Evolutionary conservation across 2,113 vertebrate species (phyloP).

Genomic region (Ranitomeya imitator): DNA sequence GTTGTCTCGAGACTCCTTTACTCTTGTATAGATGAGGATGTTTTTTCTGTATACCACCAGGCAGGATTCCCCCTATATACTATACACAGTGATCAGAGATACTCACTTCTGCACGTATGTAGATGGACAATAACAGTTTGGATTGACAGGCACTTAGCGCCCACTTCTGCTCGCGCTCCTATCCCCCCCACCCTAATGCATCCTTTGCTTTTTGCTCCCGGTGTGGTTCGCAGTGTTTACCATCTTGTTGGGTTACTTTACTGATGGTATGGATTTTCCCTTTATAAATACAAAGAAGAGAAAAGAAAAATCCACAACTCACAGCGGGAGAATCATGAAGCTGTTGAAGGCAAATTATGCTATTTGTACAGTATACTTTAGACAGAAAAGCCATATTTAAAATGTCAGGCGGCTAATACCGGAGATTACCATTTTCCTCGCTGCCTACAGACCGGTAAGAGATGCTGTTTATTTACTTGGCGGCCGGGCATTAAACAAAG

Average conservation of each 20-base stretch:
- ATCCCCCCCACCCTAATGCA: conserved; percentile 2
- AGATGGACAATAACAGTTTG: not conserved
- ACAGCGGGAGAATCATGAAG: conserved; percentile 51
- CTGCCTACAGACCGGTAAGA: conserved; percentile 67
- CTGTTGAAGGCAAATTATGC: conserved; percentile 66
- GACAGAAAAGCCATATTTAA: conserved; percentile 68
- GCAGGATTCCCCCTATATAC: not conserved
- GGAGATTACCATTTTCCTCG: conserved; percentile 67
- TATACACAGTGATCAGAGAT: not conserved
- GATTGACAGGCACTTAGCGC: conserved; percentile 41
- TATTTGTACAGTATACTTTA: conserved; percentile 63
- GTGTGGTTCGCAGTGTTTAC: conserved; percentile 60
- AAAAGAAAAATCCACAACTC: conserved; percentile 56
- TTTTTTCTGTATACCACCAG: too few species aligned
- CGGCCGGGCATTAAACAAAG: conserved; percentile 76
- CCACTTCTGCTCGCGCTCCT: not conserved
- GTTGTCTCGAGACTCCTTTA: too few species aligned
- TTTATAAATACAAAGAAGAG: conserved; percentile 66
- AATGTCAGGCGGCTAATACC: conserved; percentile 72
- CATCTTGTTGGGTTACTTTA: conserved; percentile 65
- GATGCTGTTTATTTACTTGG: conserved; percentile 79
- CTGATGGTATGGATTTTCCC: conserved; percentile 61
- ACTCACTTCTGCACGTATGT: not conserved
- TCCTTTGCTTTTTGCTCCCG: not conserved
- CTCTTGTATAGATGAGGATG: too few species aligned